Evolutionary conservation across 2,113 vertebrate species (phyloP).

Genomic region (Ailurus styani): DNA sequence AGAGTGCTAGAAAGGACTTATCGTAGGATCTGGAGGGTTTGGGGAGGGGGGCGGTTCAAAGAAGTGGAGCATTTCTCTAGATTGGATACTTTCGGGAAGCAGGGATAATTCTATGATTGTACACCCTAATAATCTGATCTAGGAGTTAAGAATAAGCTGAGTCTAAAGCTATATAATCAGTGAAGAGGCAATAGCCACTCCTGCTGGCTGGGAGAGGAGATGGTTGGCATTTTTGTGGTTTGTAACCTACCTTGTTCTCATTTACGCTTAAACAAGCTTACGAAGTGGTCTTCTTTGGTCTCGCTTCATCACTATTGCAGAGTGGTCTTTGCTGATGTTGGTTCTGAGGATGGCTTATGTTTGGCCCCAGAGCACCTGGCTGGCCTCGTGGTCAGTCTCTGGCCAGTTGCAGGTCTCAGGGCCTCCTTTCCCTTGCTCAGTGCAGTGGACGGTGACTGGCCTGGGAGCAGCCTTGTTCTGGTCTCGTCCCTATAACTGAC

Average conservation of each 20-base stretch:
- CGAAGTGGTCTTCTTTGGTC: not conserved
- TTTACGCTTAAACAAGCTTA: not conserved
- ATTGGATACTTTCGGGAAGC: not conserved
- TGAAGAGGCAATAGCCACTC: not conserved
- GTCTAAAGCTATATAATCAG: accelerated
- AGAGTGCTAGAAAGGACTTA: not conserved
- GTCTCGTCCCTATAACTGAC: not conserved
- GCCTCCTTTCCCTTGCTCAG: not conserved
- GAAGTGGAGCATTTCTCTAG: not conserved
- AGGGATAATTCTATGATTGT: not conserved
- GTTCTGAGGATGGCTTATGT: not conserved
- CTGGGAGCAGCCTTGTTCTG: not conserved
- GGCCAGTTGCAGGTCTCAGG: not conserved
- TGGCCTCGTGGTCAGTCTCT: not conserved
- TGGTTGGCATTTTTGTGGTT: not conserved
- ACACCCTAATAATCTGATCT: not conserved
- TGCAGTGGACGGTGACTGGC: not conserved
- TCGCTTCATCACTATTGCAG: not conserved
- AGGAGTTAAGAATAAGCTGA: not conserved
- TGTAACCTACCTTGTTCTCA: not conserved
- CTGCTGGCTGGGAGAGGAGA: not conserved
- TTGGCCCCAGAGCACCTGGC: not conserved
- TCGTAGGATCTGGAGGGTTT: not conserved
- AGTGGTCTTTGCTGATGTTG: accelerated
- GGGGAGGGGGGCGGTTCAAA: not conserved